Percentiles rank a stretch among this genome's conserved stretches.
Evolutionary conservation across 2,113 vertebrate species (phyloP).

Genomic region (Motacilla tschutschensis): DNA sequence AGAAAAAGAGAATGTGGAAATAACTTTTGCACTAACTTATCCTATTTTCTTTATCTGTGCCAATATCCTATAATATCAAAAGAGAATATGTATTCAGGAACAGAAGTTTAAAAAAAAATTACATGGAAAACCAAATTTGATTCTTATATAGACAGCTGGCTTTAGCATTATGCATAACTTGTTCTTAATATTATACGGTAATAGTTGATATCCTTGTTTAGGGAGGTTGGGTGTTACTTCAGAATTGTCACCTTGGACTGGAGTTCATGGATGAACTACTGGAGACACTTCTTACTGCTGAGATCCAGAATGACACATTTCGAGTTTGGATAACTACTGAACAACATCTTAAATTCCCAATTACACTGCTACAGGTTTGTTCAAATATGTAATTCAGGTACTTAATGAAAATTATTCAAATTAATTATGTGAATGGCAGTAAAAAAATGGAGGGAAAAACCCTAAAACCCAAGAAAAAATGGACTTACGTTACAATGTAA

Average conservation of each 20-base stretch:
- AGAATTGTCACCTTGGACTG: slow-evolving; percentile 79
- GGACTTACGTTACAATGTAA: background rate
- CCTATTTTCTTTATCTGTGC: background rate
- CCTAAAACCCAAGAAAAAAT: background rate
- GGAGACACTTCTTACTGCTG: slow-evolving; percentile 59
- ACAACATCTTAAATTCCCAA: slow-evolving; percentile 74
- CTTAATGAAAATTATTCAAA: background rate
- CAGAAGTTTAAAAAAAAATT: background rate
- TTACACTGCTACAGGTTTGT: slow-evolving; percentile 76
- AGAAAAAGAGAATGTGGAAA: background rate
- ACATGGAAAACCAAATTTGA: background rate
- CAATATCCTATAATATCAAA: background rate
- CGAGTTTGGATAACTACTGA: slow-evolving; percentile 79
- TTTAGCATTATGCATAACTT: background rate
- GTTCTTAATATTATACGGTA: background rate
- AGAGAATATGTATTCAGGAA: background rate
- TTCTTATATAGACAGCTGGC: background rate
- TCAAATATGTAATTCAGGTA: background rate
- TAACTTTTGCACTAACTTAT: background rate
- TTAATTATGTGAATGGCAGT: background rate
- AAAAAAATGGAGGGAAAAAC: background rate
- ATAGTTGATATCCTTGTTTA: slow-evolving; percentile 28
- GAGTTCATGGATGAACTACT: slow-evolving; percentile 79
- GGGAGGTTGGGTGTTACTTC: slow-evolving; percentile 79
- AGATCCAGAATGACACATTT: slow-evolving; percentile 66